Percentiles rank a stretch among this genome's conserved stretches.
Conservation (phyloP, 2,797 vertebrate genomes). For the Podarcis lilfordi region DNA sequence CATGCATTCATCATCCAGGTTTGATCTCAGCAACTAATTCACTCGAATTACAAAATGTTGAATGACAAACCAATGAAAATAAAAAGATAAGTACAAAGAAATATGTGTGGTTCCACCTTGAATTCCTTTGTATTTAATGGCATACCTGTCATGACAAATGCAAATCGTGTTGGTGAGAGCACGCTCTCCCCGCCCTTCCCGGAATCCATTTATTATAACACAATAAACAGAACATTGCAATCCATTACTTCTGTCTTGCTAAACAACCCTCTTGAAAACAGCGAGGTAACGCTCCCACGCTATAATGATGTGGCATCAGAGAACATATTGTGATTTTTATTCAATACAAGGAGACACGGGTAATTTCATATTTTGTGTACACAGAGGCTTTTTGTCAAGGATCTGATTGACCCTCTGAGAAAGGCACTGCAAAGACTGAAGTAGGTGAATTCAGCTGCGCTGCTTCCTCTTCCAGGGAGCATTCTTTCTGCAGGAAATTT, state of each 20-base stretch:
- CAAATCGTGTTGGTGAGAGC: background rate
- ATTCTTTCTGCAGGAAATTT: conserved; percentile 45
- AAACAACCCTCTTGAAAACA: conserved; percentile 33
- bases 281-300: background rate
- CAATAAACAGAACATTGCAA: background rate
- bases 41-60: background rate
- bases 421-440: conserved; percentile 42
- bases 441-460: conserved; percentile 55
- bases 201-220: background rate
- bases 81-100: background rate
- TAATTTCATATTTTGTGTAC: conserved; percentile 46
- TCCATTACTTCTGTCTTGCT: background rate
- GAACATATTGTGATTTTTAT: conserved; percentile 20
- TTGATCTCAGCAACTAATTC: conserved; percentile 5
- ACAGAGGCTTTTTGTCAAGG: conserved; percentile 39
- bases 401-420: conserved; percentile 48
- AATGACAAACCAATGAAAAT: background rate
- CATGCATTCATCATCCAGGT: background rate
- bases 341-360: conserved; percentile 25
- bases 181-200: background rate
- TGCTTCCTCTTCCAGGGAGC: conserved; percentile 38
- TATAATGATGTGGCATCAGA: conserved; percentile 29
- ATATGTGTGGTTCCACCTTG: background rate
- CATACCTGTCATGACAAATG: background rate
- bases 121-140: background rate